phyloP scores from a whole-genome alignment of 2,113 vertebrate species.

The Orientallactaga bullata region DNA sequence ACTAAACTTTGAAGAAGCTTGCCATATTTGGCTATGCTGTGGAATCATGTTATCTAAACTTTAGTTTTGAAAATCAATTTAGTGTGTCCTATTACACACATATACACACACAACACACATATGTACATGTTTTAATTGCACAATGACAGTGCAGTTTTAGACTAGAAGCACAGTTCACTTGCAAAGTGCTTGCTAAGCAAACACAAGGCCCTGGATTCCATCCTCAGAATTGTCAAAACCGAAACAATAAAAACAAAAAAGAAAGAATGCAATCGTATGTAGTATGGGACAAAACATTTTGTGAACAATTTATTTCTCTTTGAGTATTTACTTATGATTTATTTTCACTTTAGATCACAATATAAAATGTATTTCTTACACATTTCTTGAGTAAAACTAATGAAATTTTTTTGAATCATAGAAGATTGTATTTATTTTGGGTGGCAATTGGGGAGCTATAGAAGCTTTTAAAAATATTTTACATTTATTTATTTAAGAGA shows the following conservation, averaged over 20 bases:
- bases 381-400: slow-evolving; percentile 29
- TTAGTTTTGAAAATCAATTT: slow-evolving; percentile 47
- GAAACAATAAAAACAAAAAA: neutral
- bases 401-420: neutral
- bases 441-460: neutral
- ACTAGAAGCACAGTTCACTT: neutral
- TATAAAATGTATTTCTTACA: slow-evolving; percentile 33
- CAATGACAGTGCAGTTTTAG: neutral
- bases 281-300: neutral
- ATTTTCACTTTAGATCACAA: slow-evolving; percentile 16
- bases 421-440: slow-evolving; percentile 22
- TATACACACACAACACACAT: neutral
- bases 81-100: neutral
- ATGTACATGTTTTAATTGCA: neutral
- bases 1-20: neutral
- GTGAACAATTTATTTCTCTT: slow-evolving; percentile 44
- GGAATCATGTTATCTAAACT: slow-evolving; percentile 22
- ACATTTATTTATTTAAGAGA: no score
- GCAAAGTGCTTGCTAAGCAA: neutral
- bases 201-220: neutral
- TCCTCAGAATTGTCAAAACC: neutral
- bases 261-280: neutral
- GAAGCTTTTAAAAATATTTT: no score
- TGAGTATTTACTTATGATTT: neutral
- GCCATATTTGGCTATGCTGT: neutral